Base-by-base conservation (phyloP, 2,888 invertebrate genomes). In the Parnassius apollo region DNA sequence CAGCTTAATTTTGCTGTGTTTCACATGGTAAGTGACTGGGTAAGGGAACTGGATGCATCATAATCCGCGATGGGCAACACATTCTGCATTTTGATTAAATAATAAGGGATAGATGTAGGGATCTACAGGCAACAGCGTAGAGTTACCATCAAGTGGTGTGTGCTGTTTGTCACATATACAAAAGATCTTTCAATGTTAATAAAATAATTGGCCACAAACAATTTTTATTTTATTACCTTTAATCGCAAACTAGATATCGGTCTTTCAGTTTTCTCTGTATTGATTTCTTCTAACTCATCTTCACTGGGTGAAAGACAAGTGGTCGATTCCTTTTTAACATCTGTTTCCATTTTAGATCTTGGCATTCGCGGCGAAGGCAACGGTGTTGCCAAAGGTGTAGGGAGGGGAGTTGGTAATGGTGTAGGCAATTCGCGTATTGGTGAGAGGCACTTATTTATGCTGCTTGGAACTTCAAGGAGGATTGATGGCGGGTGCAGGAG, bases 401-500 rank as follows among this genome's bases (percentile, higher is more conserved):
- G 90, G 0, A 91, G 81, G 1, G 93, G 93, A 11, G 93, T 93
- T 12, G 95, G 95, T 59, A 95, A 91, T 7, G 95, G 95, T 4
- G 96, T 95, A 2, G 96, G 96, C 71, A 96, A 92, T 83, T 96
- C 96, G 69, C 95, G 91, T 69, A 96, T 96, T 0, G 96, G 96
- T 58, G 96, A 96, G 69, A 96, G 93, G 88, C 96, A 96, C 85
- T 95, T 95, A 78, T 94, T 95, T 74, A 95, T 94, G 75, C 93
- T 89, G 80, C 93, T 94, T 50, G 96, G 96, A 71, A 96, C 95
- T 92, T 96, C 96, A 61, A 96, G 92, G 44, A 96, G 92, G 71
- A 96, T 96, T 49, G 95, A 95, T 48, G 96, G 95, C 61, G 95
- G 95, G 80, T 95, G 95, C 50, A 95, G 89, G 56, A 94, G 86